Conservation (phyloP, 2,888 invertebrate species). For the Pristionchus maxplancki region DNA sequence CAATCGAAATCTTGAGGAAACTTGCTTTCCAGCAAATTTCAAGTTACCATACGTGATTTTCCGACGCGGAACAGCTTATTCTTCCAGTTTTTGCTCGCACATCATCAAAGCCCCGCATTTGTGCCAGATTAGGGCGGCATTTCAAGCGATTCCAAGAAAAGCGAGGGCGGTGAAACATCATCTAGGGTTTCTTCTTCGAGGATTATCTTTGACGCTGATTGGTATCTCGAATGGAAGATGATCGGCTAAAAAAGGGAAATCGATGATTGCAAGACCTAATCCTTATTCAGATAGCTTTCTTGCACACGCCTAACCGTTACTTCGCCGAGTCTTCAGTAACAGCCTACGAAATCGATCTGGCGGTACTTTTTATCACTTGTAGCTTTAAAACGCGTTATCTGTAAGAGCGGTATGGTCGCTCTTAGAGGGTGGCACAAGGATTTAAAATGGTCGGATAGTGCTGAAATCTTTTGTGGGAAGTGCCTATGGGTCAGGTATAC, state of each 20-base stretch:
- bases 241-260: not conserved
- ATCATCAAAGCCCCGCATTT: not conserved
- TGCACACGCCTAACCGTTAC: not conserved
- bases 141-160: not conserved
- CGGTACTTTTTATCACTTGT: not conserved
- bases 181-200: not conserved
- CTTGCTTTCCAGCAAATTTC: too few relatives aligned
- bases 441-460: too few relatives aligned
- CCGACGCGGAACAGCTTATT: not conserved
- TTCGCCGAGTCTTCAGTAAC: not conserved
- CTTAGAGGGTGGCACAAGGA: too few relatives aligned
- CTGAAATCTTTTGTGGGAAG: too few relatives aligned
- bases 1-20: too few relatives aligned
- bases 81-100: not conserved
- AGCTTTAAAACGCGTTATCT: too few relatives aligned
- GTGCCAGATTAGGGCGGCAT: not conserved
- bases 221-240: not conserved
- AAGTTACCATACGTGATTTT: not conserved
- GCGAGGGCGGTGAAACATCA: not conserved
- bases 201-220: not conserved
- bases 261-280: too few relatives aligned
- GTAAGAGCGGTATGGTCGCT: too few relatives aligned
- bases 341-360: not conserved
- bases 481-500: too few relatives aligned
- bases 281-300: not conserved